Base-by-base conservation (phyloP, 1,140 invertebrate species). In the Babylonia areolata region DNA sequence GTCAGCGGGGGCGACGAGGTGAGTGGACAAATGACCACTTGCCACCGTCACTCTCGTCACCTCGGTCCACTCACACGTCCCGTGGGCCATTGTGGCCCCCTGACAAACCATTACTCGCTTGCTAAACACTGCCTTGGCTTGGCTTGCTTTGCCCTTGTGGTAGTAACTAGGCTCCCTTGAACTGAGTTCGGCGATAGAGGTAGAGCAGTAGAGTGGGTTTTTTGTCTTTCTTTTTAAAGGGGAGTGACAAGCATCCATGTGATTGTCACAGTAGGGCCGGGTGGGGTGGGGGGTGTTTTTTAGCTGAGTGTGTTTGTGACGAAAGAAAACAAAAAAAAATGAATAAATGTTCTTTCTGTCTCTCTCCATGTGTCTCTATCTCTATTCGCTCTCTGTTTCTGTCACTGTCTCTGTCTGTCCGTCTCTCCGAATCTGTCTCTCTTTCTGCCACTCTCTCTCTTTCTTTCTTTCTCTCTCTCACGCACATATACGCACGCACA, bases 1-100 rank as follows among this genome's bases (percentile, higher is more conserved):
- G 78, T n/a, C 42, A 51, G 46, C 28, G 31, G 78, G 78, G 78
- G 46, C 20, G 42, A 80, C 37, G 73, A 75, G 73, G n/a, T 17
- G 46, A 80, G 78, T 40, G 42, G 78, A 31, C 23, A 80, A 80
- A 80, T 80, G 78, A 80, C 42, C 78, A 80, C 78, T 80, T 80
- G 78, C 78, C 78, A 80, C 37, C 2, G 20, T 40, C 33, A 11
- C 75, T 77, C 75, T 77, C 75, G 75, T 77, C 75, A 77, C 75
- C 75, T 77, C 75, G 75, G 9, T 39, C 37, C 75, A 40, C 20
- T 40, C 75, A 31, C 37, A 40, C 75, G 75, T 77, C 75, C 23
- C 20, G n/a, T n/a, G 37, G 2, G 37, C 35, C 15, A 77, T 39
- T 39, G 75, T 77, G 17, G 33, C 15, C 33, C 75, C 2, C 37